Conservation (phyloP, 2,888 invertebrate species). For the Cerastoderma edule region DNA sequence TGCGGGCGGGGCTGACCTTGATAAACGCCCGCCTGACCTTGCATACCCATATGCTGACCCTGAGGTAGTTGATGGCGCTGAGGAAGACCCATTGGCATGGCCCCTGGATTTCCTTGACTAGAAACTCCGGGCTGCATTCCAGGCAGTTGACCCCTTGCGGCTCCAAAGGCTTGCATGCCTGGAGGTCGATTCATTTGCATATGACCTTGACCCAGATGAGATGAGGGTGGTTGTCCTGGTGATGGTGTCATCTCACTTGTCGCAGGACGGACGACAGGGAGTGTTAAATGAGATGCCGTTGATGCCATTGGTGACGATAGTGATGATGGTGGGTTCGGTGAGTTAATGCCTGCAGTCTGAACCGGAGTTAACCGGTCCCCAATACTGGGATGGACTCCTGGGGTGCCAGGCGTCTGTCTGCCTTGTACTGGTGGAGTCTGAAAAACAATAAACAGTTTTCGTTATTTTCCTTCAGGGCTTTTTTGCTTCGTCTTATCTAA, state of each 20-base stretch:
- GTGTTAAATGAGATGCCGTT: neutral
- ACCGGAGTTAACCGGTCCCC: neutral
- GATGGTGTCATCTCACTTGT: neutral
- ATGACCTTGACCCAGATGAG: neutral
- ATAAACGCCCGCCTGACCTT: slow-evolving; percentile 1
- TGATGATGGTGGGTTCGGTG: neutral
- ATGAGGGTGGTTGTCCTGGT: neutral
- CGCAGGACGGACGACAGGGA: neutral
- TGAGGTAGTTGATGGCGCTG: slow-evolving; percentile 24
- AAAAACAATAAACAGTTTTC: neutral
- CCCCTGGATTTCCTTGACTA: slow-evolving; percentile 22
- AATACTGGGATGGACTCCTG: neutral
- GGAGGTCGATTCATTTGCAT: neutral
- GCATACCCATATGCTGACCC: slow-evolving; percentile 4
- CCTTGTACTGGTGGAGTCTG: slow-evolving; percentile 17
- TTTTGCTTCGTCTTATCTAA: too few relatives aligned
- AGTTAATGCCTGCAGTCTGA: neutral
- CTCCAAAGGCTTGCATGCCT: neutral
- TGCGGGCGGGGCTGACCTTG: neutral
- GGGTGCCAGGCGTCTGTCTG: neutral
- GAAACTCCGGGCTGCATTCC: neutral
- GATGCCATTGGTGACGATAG: neutral
- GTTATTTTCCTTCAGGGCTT: too few relatives aligned
- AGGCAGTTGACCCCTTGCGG: neutral
- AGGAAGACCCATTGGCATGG: neutral